These are phyloP conservation scores for Cyanoramphus novaezelandiae DNA, from an alignment of 2,113 vertebrate genomes.

Conservation along the genomic window DNA sequence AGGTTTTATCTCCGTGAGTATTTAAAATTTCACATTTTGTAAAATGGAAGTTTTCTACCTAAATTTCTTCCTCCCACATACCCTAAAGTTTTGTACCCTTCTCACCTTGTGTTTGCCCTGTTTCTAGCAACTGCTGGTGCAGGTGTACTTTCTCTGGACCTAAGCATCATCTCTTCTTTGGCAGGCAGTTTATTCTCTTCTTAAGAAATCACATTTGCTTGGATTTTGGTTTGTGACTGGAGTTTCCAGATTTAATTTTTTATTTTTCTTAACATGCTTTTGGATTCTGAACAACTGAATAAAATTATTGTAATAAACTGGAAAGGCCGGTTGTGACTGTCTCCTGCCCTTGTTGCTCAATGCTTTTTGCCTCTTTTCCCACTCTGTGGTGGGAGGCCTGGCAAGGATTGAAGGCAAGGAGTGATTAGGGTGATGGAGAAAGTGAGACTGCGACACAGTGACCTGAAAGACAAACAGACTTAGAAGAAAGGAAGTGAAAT, in stretches of 20 bases:
- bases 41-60: not conserved
- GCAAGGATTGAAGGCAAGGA: not conserved
- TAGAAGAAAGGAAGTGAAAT: not conserved
- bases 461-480: not conserved
- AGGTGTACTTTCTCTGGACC: not conserved
- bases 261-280: not conserved
- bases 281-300: not conserved
- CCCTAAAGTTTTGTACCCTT: not conserved
- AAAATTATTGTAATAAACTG: not conserved
- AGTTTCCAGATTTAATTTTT: not conserved
- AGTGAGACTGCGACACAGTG: not conserved
- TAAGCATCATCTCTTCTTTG: not conserved
- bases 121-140: not conserved
- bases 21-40: not conserved
- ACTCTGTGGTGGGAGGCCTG: not conserved
- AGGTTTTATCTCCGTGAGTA: not conserved
- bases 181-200: not conserved
- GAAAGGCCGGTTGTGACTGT: not conserved
- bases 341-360: not conserved
- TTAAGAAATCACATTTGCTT: not conserved
- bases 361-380: not conserved
- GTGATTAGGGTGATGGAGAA: not conserved
- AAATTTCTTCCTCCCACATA: accelerated
- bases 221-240: not conserved
- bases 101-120: not conserved